Conservation (phyloP, 2,888 invertebrate species). For the Harpagoxenus sublaevis region DNA sequence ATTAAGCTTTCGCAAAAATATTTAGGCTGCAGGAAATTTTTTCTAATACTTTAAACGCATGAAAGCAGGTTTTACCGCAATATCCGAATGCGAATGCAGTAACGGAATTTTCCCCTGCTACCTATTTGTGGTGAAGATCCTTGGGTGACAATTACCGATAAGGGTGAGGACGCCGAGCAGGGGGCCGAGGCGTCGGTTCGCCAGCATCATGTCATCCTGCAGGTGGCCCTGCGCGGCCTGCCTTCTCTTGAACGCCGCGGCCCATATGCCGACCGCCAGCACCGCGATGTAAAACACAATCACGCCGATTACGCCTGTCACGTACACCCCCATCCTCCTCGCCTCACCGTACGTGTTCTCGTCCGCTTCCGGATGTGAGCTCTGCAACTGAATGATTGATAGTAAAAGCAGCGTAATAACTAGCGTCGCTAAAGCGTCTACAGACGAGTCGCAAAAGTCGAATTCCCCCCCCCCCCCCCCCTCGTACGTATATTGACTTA, state of each 20-base stretch:
- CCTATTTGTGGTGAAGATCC: background rate
- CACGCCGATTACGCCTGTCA: constrained; percentile 89
- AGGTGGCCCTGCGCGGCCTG: constrained; percentile 87
- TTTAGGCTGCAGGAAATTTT: background rate
- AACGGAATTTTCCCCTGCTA: no score
- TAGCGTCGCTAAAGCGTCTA: background rate
- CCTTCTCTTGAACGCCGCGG: constrained; percentile 78
- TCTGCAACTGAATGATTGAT: constrained; percentile 61
- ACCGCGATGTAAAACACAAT: constrained; percentile 90
- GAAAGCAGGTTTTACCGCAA: background rate
- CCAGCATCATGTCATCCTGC: constrained; percentile 90
- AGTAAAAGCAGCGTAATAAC: background rate
- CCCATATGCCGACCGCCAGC: constrained; percentile 90
- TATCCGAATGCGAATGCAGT: background rate
- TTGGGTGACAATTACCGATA: constrained; percentile 87
- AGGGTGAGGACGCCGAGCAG: constrained; percentile 91
- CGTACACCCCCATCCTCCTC: constrained; percentile 86
- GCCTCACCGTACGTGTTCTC: background rate
- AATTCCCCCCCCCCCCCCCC: no score
- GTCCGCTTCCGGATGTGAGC: constrained; percentile 40
- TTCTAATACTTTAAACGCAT: background rate
- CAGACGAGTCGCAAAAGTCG: background rate
- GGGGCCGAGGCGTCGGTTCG: constrained; percentile 90
- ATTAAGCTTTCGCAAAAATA: background rate
- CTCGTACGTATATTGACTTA: background rate